phyloP scores from a whole-genome alignment of 1,140 invertebrate species.

The Heliconius himera region DNA sequence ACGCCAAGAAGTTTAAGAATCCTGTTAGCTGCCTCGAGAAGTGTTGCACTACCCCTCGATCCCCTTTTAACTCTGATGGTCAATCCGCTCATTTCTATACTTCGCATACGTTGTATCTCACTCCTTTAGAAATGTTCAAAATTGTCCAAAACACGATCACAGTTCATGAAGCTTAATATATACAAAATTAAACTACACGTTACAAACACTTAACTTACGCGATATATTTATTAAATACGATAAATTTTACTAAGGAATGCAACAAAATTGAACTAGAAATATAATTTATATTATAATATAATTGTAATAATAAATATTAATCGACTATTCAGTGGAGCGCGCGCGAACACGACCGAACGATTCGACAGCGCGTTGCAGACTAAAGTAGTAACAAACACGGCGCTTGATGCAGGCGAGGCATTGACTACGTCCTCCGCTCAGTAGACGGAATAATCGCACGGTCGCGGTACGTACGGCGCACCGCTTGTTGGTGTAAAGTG shows the following conservation, averaged over 20 bases:
- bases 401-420: conserved; percentile 67
- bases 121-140: conserved; percentile 63
- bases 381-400: conserved; percentile 63
- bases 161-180: conserved; percentile 67
- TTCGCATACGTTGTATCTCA: conserved; percentile 66
- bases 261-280: conserved; percentile 46
- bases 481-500: conserved; percentile 49
- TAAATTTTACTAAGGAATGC: conserved; percentile 65
- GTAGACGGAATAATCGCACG: conserved; percentile 77
- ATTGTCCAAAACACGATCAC: conserved; percentile 71
- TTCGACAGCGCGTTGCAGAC: conserved; percentile 69
- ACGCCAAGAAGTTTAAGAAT: conserved; percentile 80
- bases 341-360: conserved; percentile 58
- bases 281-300: conserved; percentile 3
- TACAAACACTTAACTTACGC: conserved; percentile 42
- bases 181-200: conserved; percentile 24
- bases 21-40: conserved; percentile 80
- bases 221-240: conserved; percentile 29
- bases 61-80: conserved; percentile 80
- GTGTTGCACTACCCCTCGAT: conserved; percentile 81
- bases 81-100: conserved; percentile 80
- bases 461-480: conserved; percentile 57
- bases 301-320: conserved; percentile 37
- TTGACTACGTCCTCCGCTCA: conserved; percentile 71
- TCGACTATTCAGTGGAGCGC: conserved; percentile 47